These are phyloP conservation scores for Sapayoa aenigma DNA, from an alignment of 2,113 vertebrate genomes.

Conservation along the genomic window DNA sequence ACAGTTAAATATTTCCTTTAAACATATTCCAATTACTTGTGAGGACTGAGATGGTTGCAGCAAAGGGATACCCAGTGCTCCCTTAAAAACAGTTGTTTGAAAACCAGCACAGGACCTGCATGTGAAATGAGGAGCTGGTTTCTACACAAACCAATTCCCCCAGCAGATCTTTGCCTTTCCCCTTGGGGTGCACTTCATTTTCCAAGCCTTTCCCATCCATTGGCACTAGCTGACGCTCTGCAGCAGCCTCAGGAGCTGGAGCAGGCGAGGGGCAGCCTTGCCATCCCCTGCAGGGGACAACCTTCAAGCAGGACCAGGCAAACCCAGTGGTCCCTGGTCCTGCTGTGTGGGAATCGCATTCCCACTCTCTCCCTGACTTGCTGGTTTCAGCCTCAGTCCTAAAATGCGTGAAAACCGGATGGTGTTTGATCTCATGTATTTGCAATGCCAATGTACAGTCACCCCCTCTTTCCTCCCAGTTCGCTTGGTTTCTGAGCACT, in stretches of 20 bases:
- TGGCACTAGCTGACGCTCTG: background rate
- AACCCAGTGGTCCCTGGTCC: background rate
- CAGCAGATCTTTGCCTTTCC: background rate
- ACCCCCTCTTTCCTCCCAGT: background rate
- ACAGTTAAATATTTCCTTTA: background rate
- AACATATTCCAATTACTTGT: background rate
- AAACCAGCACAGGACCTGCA: background rate
- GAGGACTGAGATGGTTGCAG: background rate
- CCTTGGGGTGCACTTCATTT: background rate
- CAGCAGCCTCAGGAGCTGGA: background rate
- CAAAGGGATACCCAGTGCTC: background rate
- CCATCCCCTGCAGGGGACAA: background rate
- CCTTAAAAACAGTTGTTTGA: background rate
- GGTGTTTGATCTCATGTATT: background rate
- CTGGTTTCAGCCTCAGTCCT: background rate
- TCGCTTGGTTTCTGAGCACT: background rate
- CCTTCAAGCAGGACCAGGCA: background rate
- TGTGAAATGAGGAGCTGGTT: background rate
- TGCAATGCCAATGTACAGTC: background rate
- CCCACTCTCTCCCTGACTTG: accelerated
- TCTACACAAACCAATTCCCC: background rate
- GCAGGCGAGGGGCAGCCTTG: background rate
- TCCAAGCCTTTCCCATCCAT: background rate
- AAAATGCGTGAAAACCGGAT: background rate
- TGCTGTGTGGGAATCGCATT: background rate